Evolutionary conservation across 2,797 vertebrate species (phyloP).

Genomic region (Erithacus rubecula): DNA sequence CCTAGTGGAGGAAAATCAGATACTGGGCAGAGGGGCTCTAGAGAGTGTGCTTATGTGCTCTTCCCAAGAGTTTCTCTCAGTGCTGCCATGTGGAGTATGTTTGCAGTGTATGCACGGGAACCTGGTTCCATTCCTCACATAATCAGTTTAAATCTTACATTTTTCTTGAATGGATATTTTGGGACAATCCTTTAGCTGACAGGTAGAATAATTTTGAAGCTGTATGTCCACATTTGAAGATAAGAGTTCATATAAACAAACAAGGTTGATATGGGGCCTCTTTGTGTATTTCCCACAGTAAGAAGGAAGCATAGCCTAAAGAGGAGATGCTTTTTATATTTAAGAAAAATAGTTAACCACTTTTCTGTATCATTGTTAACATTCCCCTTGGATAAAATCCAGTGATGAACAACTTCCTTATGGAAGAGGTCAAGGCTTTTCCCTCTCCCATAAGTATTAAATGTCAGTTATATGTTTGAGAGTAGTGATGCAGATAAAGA

Average conservation of each 20-base stretch:
- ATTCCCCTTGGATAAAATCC: constrained; percentile 60
- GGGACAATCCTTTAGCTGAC: neutral
- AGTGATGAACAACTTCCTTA: constrained; percentile 78
- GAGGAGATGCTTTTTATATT: constrained; percentile 60
- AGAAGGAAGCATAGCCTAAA: constrained; percentile 56
- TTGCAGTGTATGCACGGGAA: neutral
- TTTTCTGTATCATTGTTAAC: constrained; percentile 66
- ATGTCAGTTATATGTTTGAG: constrained; percentile 48
- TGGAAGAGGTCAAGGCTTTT: constrained; percentile 59
- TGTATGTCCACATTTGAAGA: neutral
- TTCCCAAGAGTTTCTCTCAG: neutral
- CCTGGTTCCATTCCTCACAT: neutral
- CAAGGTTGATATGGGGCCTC: constrained; percentile 18
- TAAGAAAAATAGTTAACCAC: constrained; percentile 58
- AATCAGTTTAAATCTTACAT: neutral
- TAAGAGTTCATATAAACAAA: constrained; percentile 31
- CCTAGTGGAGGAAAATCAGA: neutral
- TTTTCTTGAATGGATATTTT: neutral
- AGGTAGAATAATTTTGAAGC: neutral
- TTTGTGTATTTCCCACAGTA: constrained; percentile 67
- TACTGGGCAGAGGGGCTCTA: neutral
- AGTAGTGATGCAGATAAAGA: constrained; percentile 34
- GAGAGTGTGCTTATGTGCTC: accelerated
- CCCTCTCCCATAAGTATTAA: constrained; percentile 53
- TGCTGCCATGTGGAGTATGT: accelerated